phyloP scores from a whole-genome alignment of 2,797 vertebrate genomes.

The Anguilla megastoma region DNA sequence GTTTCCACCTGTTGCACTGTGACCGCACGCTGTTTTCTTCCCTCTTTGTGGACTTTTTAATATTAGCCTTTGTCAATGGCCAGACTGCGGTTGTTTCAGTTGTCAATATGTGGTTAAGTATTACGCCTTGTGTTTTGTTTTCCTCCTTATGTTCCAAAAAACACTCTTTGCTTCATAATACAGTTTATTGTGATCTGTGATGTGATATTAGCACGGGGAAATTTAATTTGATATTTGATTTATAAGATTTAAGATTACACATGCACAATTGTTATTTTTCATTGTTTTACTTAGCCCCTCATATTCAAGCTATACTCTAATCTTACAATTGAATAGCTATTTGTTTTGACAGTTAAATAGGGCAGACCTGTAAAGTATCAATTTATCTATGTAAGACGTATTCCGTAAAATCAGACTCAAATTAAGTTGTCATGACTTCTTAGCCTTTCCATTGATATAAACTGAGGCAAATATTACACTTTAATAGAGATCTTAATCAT shows the following conservation, averaged over 20 bases:
- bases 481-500: neutral
- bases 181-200: neutral
- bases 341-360: neutral
- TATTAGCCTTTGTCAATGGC: too few relatives aligned
- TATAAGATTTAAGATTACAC: too few relatives aligned
- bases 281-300: neutral
- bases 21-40: slow-evolving; percentile 9
- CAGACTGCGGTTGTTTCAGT: too few relatives aligned
- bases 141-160: neutral
- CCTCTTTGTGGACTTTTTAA: neutral
- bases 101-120: neutral
- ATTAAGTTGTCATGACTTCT: slow-evolving; percentile 17
- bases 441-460: slow-evolving; percentile 20
- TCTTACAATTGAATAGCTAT: neutral
- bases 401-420: neutral
- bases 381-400: neutral
- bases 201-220: neutral
- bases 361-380: neutral
- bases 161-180: neutral
- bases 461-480: slow-evolving; percentile 14
- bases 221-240: too few relatives aligned
- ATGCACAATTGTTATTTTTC: neutral
- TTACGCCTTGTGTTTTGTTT: neutral
- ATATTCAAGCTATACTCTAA: neutral
- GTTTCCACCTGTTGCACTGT: slow-evolving; percentile 34